phyloP scores from a whole-genome alignment of 2,797 vertebrate genomes.

The Cryptoprocta ferox region DNA sequence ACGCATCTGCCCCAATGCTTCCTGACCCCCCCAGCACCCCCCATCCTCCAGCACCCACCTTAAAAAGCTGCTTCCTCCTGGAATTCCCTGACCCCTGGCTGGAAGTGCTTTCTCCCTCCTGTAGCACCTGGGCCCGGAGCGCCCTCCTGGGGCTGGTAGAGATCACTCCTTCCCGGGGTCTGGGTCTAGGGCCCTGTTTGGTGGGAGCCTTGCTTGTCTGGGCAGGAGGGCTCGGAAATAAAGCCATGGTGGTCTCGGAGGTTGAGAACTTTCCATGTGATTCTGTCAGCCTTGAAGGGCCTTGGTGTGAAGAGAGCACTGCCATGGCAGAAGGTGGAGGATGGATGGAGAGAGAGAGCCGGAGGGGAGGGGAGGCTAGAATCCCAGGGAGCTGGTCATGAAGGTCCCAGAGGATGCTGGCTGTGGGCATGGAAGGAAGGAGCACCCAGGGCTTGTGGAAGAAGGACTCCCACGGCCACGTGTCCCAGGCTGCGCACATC shows the following conservation, averaged over 20 bases:
- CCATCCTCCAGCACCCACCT: not conserved
- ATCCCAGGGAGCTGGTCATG: not conserved
- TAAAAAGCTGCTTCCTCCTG: not conserved
- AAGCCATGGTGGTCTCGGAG: not conserved
- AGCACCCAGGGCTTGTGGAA: not conserved
- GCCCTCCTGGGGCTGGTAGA: not conserved
- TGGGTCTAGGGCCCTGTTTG: not conserved
- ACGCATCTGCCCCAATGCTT: not conserved
- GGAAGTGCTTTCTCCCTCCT: not conserved
- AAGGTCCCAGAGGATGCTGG: too few relatives aligned
- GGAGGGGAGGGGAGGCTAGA: not conserved
- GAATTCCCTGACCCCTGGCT: not conserved
- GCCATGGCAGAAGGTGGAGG: not conserved
- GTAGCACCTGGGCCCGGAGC: not conserved
- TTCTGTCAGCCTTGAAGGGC: not conserved
- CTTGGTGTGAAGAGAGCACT: not conserved
- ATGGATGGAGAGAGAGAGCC: not conserved
- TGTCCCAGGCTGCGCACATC: not conserved
- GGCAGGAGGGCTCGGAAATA: not conserved
- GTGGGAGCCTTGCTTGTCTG: not conserved
- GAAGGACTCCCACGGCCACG: not conserved
- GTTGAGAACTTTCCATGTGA: not conserved
- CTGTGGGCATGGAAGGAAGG: rapidly evolving
- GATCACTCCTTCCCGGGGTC: not conserved
- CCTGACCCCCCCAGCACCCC: not conserved